These are phyloP conservation scores for Xiphophorus couchianus DNA, from an alignment of 2,113 vertebrate genomes.

Conservation along the genomic window DNA sequence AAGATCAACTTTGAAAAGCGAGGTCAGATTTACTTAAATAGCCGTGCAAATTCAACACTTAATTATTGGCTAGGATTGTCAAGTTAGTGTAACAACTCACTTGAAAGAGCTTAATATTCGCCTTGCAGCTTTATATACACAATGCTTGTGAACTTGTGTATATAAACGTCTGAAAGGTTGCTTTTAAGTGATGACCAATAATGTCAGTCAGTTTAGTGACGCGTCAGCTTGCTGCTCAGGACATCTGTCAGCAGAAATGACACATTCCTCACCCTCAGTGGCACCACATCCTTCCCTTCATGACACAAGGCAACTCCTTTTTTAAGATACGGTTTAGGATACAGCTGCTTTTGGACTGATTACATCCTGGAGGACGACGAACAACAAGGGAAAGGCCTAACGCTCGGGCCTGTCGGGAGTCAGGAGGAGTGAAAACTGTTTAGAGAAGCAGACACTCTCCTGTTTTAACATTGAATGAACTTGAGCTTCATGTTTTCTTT, in stretches of 20 bases:
- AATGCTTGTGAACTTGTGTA: not conserved
- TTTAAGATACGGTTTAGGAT: slow-evolving; percentile 52
- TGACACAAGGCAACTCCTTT: slow-evolving; percentile 55
- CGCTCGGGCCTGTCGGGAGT: slow-evolving; percentile 34
- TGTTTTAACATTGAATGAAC: not conserved
- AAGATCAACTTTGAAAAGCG: too few species aligned
- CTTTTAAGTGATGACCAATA: slow-evolving; percentile 6
- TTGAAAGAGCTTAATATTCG: not conserved
- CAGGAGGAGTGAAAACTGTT: slow-evolving; percentile 10
- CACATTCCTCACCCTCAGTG: slow-evolving; percentile 54
- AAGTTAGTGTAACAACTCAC: not conserved
- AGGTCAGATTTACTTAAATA: too few species aligned
- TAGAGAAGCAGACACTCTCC: slow-evolving; percentile 16
- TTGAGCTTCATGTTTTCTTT: slow-evolving; percentile 13
- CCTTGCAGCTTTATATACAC: not conserved
- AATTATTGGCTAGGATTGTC: not conserved
- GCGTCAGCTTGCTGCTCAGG: slow-evolving; percentile 57
- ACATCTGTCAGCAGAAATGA: slow-evolving; percentile 73
- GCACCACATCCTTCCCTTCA: slow-evolving; percentile 75
- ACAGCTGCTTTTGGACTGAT: slow-evolving; percentile 60
- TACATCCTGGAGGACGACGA: slow-evolving; percentile 53
- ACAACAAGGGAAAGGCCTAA: slow-evolving; percentile 47
- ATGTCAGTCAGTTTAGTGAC: slow-evolving; percentile 10
- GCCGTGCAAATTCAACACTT: not conserved
- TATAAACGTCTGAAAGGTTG: not conserved